Base-by-base conservation (phyloP, 1,140 invertebrate genomes). In the Conus betulinus region DNA sequence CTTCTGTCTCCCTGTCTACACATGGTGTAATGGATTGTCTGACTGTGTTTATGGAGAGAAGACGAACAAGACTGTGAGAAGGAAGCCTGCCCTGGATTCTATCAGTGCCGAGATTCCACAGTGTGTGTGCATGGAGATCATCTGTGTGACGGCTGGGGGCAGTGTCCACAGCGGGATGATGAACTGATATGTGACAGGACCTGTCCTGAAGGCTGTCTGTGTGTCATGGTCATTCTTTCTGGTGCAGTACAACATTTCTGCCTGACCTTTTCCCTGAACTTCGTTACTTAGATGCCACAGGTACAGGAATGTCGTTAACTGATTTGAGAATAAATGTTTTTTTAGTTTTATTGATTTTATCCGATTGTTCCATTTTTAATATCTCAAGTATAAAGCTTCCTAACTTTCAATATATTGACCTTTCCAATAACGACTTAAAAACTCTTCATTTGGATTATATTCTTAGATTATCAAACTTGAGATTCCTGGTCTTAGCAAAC, bases 21-120 rank as follows among this genome's bases (percentile, higher is more conserved):
- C 86, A 52, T 79, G 84, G 11, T 89, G 88, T 76, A 89, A 89
- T 63, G 88, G 85, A 20, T 17, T 87, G 25, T 55, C 53, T 23
- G 88, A 89, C 88, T 89, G 88, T 55, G 17, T 25, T 20, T 20
- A 25, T n/a, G 20, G n/a, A n/a, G n/a, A n/a, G 71, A 74, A 25
- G 71, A 74, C n/a, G 71, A 74, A 25, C 20, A 74, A 8, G 23
- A 25, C n/a, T 74, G 71, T 74, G 71, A 74, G 8, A n/a, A 4
- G 20, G 17, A n/a, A 1, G 6, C n/a, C 13, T 74, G 71, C n/a
- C 71, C 71, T 20, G 71, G 71, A n/a, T 74, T 74, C 71, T 74
- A 74, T 25, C 71, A 25, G 20, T 74, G 71, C 71, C 17, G n/a
- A 74, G 71, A 25, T 25, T 74, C 71, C 71, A 20, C 7, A 23